phyloP scores from a whole-genome alignment of 1,140 invertebrate species.

The Pollicipes pollicipes region DNA sequence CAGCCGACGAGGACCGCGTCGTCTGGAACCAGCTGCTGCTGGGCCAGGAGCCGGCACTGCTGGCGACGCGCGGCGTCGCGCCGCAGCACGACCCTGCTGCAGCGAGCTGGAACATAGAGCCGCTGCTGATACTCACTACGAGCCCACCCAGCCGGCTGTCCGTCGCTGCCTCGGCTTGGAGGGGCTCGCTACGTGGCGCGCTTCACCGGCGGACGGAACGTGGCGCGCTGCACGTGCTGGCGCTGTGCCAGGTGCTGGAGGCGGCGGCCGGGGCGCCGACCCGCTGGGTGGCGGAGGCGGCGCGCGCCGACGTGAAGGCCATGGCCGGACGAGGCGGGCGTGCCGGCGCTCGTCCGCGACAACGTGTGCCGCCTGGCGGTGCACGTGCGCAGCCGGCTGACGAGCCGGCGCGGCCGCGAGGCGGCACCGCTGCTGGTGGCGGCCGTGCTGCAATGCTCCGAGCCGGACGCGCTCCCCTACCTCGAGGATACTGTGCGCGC shows the following conservation, averaged over 20 bases:
- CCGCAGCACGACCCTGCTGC: constrained; percentile 42
- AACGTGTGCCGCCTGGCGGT: not conserved
- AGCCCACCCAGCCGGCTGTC: constrained; percentile 34
- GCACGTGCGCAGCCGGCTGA: not conserved
- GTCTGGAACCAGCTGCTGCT: constrained; percentile 34
- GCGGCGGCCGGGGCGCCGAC: constrained; percentile 40
- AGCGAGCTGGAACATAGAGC: constrained; percentile 30
- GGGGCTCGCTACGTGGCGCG: constrained; percentile 40
- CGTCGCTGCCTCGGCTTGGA: constrained; percentile 41
- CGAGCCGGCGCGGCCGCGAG: not conserved
- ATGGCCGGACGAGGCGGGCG: not conserved
- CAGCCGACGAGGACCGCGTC: constrained; percentile 25
- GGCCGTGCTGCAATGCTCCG: not conserved
- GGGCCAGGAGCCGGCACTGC: constrained; percentile 20
- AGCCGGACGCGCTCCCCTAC: not conserved
- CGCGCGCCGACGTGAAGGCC: constrained; percentile 17
- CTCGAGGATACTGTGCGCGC: not conserved
- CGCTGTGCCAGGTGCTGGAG: constrained; percentile 45
- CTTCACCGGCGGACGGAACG: constrained; percentile 22
- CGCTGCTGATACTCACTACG: constrained; percentile 21
- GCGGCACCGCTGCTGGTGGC: not conserved
- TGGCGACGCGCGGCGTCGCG: constrained; percentile 36
- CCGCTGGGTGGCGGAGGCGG: constrained; percentile 34
- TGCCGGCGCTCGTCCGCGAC: not conserved
- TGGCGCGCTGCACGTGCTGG: constrained; percentile 38